Evolutionary conservation across 2,113 vertebrate genomes (phyloP), one percentile per base, ranked within the genome.

Genomic region (Sinocyclocheilus rhinocerous): DNA sequence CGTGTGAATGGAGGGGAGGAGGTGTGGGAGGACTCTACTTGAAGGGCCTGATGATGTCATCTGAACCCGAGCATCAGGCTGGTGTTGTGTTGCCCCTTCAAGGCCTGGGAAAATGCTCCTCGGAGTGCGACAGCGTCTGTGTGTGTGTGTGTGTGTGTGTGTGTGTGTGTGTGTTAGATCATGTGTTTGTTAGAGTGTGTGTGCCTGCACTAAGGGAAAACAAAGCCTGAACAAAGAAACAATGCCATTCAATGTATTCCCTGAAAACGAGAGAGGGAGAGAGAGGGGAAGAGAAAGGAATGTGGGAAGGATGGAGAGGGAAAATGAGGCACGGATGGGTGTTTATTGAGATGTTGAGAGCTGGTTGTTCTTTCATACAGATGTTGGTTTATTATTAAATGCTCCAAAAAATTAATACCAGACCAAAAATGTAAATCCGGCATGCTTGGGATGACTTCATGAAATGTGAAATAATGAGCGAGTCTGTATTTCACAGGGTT

Each of bases 21-120:
- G 76, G 78, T 92, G 86, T 83, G 89, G 84, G 81, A 87, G 86
- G 90, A 88, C 72, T 93, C 91, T 76, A 92, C 84, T 85, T 87
- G 57, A 91, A 90, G 91, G 86, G 90, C 84, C 89, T 16, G 18
- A 26, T 95, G 93, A 94, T 93, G 94, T 95, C 94, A 96, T 91
- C 45, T 77, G 90, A 89, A 91, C 87, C 89, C 92, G 88, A 90
- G 89, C 91, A 87, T 89, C 88, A 91, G 86, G 29, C 83, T 87
- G 52, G 77, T 76, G 83, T 84, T 91, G 93, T 90, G 89, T 92
- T 90, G 89, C 87, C 90, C 88, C 88, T 89, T 78, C 85, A 86
- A 89, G 90, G 92, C 89, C 89, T 86, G 77, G 89, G 93, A 92
- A 95, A 94, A 89, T 91, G 93, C 89, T 93, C 93, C 93, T 90